phyloP scores from a whole-genome alignment of 2,797 vertebrate species.

The Aldrovandia affinis region DNA sequence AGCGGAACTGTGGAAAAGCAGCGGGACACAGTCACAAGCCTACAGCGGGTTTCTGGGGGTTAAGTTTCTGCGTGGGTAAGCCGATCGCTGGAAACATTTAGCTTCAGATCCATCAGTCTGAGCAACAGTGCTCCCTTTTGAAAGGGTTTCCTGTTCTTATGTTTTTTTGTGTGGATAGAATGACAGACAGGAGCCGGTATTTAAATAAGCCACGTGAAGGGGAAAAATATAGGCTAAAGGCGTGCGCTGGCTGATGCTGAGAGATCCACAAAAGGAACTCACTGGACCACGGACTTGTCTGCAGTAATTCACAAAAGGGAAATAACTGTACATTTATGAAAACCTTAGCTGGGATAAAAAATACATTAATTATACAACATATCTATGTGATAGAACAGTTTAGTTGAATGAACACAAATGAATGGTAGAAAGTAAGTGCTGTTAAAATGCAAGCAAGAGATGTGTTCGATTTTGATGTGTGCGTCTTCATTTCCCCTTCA shows the following conservation, averaged over 20 bases:
- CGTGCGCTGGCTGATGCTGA: not conserved
- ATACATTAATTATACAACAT: not conserved
- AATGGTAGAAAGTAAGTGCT: too few species aligned
- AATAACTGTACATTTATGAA: too few species aligned
- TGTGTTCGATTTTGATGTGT: not conserved
- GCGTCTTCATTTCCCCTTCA: not conserved
- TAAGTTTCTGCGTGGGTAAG: conserved; percentile 41
- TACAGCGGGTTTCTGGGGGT: conserved; percentile 26
- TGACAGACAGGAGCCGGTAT: not conserved
- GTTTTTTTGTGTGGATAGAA: not conserved
- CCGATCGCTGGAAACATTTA: conserved; percentile 24
- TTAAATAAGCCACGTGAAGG: not conserved
- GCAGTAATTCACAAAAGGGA: too few species aligned
- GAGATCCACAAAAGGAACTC: not conserved
- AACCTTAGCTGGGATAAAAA: not conserved
- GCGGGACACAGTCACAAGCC: conserved; percentile 27
- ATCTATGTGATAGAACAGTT: not conserved
- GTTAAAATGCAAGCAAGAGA: too few species aligned
- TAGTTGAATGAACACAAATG: too few species aligned
- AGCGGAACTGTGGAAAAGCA: conserved; percentile 28
- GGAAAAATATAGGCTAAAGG: not conserved
- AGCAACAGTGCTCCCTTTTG: conserved; percentile 29
- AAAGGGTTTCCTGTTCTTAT: not conserved
- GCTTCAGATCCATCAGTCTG: conserved; percentile 34
- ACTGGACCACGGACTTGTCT: not conserved